A percentile compares a stretch with the other conserved stretches of the same genome.
These are phyloP conservation scores for Champsocephalus gunnari DNA, from an alignment of 2,797 vertebrate species.

Conservation along the genomic window DNA sequence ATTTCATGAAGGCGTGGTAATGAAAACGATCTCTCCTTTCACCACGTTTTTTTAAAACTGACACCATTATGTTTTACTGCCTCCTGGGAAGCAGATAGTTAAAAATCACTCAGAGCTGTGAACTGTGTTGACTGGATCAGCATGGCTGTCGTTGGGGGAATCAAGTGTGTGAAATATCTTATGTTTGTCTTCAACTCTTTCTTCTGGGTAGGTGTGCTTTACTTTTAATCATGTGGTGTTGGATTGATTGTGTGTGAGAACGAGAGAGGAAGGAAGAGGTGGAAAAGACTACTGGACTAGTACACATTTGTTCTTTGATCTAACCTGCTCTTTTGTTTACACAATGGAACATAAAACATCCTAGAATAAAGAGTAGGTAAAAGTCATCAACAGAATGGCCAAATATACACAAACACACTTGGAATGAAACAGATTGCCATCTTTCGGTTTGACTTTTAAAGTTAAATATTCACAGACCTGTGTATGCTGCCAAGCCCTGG, in stretches of 20 bases:
- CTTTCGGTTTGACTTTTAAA: conserved; percentile 11
- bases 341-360: neutral
- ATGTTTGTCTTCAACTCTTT: conserved; percentile 79
- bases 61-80: conserved; percentile 25
- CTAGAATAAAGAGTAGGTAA: neutral
- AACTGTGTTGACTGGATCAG: conserved; percentile 22
- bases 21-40: conserved; percentile 3
- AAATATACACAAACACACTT: neutral
- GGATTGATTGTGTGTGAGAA: neutral
- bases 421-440: neutral
- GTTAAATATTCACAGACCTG: conserved; percentile 51
- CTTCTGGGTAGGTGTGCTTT: conserved; percentile 80
- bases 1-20: conserved; percentile 48
- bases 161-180: conserved; percentile 80
- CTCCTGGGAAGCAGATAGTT: conserved; percentile 6
- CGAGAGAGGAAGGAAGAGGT: neutral
- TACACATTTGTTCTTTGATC: neutral
- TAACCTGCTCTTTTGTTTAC: conserved; percentile 4
- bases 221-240: neutral
- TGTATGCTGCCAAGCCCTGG: neutral
- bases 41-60: conserved; percentile 1
- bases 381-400: neutral
- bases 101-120: neutral
- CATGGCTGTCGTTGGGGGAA: conserved; percentile 78
- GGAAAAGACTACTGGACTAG: neutral